These are phyloP conservation scores for Sinelater perroti DNA, from an alignment of 2,888 invertebrate genomes.

Conservation along the genomic window DNA sequence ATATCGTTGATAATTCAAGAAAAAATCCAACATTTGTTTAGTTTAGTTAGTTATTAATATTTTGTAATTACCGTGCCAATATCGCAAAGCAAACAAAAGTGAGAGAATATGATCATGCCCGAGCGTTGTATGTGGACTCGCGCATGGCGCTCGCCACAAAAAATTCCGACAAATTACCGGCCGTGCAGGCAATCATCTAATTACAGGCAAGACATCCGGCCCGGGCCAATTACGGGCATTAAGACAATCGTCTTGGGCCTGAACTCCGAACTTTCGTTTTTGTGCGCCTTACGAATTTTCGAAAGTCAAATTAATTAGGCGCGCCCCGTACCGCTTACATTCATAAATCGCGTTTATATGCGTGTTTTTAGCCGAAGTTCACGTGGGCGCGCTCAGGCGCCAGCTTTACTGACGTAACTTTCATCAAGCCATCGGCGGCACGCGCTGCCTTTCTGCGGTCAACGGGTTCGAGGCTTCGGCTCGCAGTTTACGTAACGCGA, in stretches of 20 bases:
- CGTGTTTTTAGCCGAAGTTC: slow-evolving; percentile 39
- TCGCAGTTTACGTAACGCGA: neutral
- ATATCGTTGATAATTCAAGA: too few relatives aligned
- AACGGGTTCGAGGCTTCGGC: slow-evolving; percentile 18
- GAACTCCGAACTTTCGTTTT: slow-evolving; percentile 37
- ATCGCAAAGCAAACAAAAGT: too few relatives aligned
- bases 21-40: too few relatives aligned
- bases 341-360: slow-evolving; percentile 45
- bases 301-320: slow-evolving; percentile 42
- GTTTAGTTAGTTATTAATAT: too few relatives aligned
- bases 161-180: slow-evolving; percentile 22
- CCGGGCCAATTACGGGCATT: slow-evolving; percentile 42
- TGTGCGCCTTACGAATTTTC: slow-evolving; percentile 33
- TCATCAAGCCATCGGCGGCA: slow-evolving; percentile 50
- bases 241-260: slow-evolving; percentile 28
- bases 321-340: slow-evolving; percentile 43
- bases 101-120: too few relatives aligned
- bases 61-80: too few relatives aligned
- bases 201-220: slow-evolving; percentile 47
- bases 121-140: too few relatives aligned
- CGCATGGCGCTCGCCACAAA: too few relatives aligned
- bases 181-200: slow-evolving; percentile 44
- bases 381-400: slow-evolving; percentile 53
- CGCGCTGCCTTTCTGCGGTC: slow-evolving; percentile 44
- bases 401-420: slow-evolving; percentile 55